Conservation (phyloP, 2,888 invertebrate species). For the Limnephilus rhombicus region DNA sequence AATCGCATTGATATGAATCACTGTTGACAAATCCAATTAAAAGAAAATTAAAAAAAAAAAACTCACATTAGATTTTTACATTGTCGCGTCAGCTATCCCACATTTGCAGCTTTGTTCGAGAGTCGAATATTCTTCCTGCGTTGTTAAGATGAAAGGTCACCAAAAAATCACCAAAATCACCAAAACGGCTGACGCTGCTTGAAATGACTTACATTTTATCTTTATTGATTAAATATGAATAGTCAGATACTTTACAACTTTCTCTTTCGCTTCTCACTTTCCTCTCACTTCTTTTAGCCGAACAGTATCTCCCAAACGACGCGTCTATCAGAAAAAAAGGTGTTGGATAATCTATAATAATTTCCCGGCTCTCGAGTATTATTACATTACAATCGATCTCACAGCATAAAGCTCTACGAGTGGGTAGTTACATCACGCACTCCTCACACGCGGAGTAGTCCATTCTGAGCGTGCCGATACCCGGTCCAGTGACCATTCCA, state of each 20-base stretch:
- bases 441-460: background rate
- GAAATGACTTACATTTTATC: background rate
- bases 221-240: too few relatives aligned
- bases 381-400: background rate
- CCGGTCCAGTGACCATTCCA: slow-evolving; percentile 22
- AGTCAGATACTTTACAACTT: too few relatives aligned
- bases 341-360: background rate
- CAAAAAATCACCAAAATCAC: background rate
- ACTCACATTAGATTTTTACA: too few relatives aligned
- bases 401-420: background rate
- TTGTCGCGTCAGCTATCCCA: too few relatives aligned
- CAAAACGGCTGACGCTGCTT: background rate
- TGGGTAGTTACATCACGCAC: background rate
- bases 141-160: too few relatives aligned
- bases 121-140: too few relatives aligned
- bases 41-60: too few relatives aligned
- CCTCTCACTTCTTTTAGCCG: background rate
- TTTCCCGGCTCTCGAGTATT: too few relatives aligned
- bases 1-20: too few relatives aligned
- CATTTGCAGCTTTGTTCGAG: too few relatives aligned
- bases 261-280: background rate
- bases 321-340: background rate
- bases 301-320: background rate
- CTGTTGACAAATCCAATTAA: too few relatives aligned
- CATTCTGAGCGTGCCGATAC: background rate